Conservation (phyloP, 2,797 vertebrate species). For the Trematocara caparti region DNA sequence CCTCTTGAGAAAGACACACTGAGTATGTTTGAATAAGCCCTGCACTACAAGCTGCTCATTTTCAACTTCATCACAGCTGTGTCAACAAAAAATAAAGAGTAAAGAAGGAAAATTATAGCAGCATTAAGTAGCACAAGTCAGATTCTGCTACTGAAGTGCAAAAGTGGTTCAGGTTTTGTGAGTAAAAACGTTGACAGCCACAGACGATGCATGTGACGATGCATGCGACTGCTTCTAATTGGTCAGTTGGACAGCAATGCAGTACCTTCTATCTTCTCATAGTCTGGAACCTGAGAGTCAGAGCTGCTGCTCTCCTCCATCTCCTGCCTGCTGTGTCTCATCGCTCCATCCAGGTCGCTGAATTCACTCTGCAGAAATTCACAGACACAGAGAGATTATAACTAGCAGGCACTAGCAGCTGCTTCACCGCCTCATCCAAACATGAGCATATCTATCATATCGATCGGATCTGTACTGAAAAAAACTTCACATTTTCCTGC, state of each 20-base stretch:
- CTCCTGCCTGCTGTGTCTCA: slow-evolving; percentile 74
- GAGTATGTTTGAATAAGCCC: background rate
- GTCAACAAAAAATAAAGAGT: background rate
- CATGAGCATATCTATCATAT: background rate
- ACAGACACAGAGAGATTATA: background rate
- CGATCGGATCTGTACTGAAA: rapidly evolving
- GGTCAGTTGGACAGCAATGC: background rate
- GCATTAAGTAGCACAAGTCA: rapidly evolving
- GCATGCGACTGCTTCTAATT: background rate
- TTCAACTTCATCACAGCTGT: background rate
- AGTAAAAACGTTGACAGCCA: background rate
- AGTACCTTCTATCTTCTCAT: slow-evolving; percentile 83
- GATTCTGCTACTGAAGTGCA: background rate
- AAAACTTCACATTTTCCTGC: background rate
- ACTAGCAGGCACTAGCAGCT: background rate
- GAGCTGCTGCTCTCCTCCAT: slow-evolving; percentile 90
- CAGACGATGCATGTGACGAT: rapidly evolving
- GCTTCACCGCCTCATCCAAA: background rate
- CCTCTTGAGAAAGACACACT: background rate
- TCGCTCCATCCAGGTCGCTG: slow-evolving; percentile 81
- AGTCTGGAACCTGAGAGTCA: slow-evolving; percentile 85
- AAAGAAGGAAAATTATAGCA: background rate
- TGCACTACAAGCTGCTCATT: background rate
- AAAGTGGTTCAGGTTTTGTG: background rate
- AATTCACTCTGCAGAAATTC: slow-evolving; percentile 77